Evolutionary conservation across 2,888 invertebrate species (phyloP), one percentile per base, ranked within the genome.

Genomic region (Ophraella communa): DNA sequence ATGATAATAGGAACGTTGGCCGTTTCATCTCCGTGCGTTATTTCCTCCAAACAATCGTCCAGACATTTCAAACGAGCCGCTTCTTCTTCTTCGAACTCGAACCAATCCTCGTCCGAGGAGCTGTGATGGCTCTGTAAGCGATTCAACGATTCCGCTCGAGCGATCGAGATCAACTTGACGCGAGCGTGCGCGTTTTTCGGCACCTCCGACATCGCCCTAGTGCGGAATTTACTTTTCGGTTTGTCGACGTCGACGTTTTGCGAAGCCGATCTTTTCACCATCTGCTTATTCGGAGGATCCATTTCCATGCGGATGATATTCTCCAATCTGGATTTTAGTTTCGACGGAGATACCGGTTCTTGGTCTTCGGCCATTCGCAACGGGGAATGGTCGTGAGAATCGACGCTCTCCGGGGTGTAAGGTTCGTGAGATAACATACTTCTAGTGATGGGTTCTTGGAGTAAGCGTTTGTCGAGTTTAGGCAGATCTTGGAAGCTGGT

Each of bases 361-460:
- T 27, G 73, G 35, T 71, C 79, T 0, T 80, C 51, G 53, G 83
- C 70, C 60, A 84, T 73, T 55, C 84, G 82, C 44, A 84, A 87
- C 0, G 86, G 84, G 66, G 85, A 85, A 0, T 92, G 92, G 47
- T 91, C 90, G 74, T 88, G 91, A 20, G 92, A 91, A 75, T 92
- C 92, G 69, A 88, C 85, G 79, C 91, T 92, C 76, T 93, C 93
- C n/a, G 93, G 93, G 0, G 93, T 93, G 74, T 93, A 93, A 0
- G 93, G 92, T 73, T 91, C 91, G 74, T 88, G 82, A 75, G 75
- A 72, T 33, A 82, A 73, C 81, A 80, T 81, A 61, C 79, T 81
- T 70, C 82, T 82, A 73, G 84, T 79, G 68, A 84, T 82, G 66
- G 80, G 82, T 73, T 86, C 85, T 82, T 85, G 85, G 83, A 86